These are phyloP conservation scores for Leucophenga montana DNA, from an alignment of 2,888 invertebrate genomes.

Conservation along the genomic window DNA sequence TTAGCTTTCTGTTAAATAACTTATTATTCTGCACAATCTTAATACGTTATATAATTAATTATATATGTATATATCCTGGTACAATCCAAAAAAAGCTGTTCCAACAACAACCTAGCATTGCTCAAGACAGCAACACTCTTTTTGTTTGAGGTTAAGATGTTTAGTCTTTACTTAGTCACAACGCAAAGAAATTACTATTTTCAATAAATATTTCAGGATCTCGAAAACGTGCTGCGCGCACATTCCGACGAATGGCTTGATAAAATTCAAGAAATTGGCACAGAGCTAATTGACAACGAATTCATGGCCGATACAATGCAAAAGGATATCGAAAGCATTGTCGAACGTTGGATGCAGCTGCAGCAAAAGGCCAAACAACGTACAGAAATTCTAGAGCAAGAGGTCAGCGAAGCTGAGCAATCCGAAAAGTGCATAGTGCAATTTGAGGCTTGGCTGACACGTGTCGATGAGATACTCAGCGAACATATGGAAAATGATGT, in stretches of 20 bases:
- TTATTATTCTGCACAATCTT: no score
- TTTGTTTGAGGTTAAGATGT: no score
- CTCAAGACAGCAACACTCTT: no score
- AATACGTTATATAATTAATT: no score
- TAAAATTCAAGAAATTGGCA: conserved; percentile 84
- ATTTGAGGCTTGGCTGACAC: conserved; percentile 82
- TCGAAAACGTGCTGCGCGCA: conserved; percentile 83
- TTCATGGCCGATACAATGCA: conserved; percentile 82
- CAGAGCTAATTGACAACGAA: conserved; percentile 82
- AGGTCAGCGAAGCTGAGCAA: conserved; percentile 84
- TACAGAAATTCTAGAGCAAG: conserved; percentile 77
- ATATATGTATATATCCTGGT: no score
- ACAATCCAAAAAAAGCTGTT: no score
- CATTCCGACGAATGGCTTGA: conserved; percentile 82
- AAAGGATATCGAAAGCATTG: conserved; percentile 79
- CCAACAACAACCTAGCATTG: no score
- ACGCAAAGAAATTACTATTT: neutral
- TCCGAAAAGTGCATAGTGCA: conserved; percentile 83
- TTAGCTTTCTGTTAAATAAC: no score
- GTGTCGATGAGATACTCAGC: conserved; percentile 80
- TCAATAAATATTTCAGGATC: conserved; percentile 76
- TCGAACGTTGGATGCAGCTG: conserved; percentile 79
- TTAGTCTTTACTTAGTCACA: no score
- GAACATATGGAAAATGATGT: conserved; percentile 84
- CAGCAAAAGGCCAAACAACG: conserved; percentile 77